A percentile compares a stretch with the other conserved stretches of the same genome.
Evolutionary conservation across 2,888 invertebrate genomes (phyloP).

Genomic region (Leucania comma): DNA sequence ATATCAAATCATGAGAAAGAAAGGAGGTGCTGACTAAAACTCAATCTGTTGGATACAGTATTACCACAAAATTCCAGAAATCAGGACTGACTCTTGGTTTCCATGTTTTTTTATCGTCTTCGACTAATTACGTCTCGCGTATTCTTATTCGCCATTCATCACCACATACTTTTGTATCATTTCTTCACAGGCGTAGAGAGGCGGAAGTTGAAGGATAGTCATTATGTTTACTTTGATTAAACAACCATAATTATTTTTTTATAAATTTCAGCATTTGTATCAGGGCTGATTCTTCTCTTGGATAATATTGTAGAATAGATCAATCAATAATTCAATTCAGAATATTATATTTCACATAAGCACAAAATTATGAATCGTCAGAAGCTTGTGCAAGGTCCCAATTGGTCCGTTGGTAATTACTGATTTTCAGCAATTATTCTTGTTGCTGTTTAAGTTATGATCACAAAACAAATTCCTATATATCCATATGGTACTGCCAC

Average conservation of each 20-base stretch:
- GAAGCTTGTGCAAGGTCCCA: too few relatives aligned
- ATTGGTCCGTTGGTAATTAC: neutral
- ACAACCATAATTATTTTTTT: too few relatives aligned
- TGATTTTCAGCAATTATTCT: neutral
- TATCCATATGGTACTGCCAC: too few relatives aligned
- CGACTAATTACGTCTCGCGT: neutral
- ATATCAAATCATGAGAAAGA: too few relatives aligned
- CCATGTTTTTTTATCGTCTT: neutral
- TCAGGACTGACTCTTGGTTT: neutral
- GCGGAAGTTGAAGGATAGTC: neutral
- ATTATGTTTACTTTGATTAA: too few relatives aligned
- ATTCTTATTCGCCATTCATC: neutral
- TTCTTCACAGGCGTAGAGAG: neutral
- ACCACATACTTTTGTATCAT: neutral
- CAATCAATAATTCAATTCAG: too few relatives aligned
- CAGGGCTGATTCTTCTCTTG: neutral
- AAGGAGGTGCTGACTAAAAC: too few relatives aligned
- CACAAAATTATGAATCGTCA: too few relatives aligned
- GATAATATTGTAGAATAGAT: neutral
- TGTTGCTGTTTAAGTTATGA: neutral
- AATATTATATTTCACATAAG: too few relatives aligned
- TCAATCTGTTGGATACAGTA: too few relatives aligned
- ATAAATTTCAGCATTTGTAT: neutral
- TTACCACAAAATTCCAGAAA: neutral
- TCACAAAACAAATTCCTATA: too few relatives aligned